Conservation (phyloP, 2,888 invertebrate species). For the Chrysopilus asiliformis region DNA sequence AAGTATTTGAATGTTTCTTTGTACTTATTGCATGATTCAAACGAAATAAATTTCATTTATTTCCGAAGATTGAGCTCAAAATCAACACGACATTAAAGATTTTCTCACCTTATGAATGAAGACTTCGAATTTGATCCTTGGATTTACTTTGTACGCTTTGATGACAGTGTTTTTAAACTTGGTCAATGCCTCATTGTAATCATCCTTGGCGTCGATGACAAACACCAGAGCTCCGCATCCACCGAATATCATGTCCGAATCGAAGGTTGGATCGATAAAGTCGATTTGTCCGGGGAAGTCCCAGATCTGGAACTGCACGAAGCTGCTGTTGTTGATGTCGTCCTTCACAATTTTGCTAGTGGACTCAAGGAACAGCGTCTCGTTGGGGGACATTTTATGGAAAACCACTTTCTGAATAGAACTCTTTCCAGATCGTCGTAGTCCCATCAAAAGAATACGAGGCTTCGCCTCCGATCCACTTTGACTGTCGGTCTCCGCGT, state of each 20-base stretch:
- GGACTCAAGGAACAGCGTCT: slow-evolving; percentile 94
- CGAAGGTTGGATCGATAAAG: slow-evolving; percentile 91
- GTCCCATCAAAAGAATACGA: slow-evolving; percentile 86
- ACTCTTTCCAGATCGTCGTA: slow-evolving; percentile 94
- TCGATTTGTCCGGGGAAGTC: slow-evolving; percentile 99
- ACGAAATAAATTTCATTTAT: no score
- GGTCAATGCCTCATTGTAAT: slow-evolving; percentile 89
- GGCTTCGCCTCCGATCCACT: slow-evolving; percentile 53
- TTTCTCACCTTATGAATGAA: slow-evolving; percentile 81
- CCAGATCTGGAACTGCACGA: slow-evolving; percentile 99
- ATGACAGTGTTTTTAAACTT: slow-evolving; percentile 88
- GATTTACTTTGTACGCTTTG: slow-evolving; percentile 91
- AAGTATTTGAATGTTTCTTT: no score
- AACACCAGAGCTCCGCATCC: slow-evolving; percentile 96
- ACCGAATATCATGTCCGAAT: slow-evolving; percentile 91
- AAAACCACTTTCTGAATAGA: slow-evolving; percentile 99
- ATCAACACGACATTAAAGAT: neutral
- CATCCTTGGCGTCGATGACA: slow-evolving; percentile 99
- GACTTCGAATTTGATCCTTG: slow-evolving; percentile 92
- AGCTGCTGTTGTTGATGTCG: slow-evolving; percentile 87
- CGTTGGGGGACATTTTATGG: slow-evolving; percentile 99
- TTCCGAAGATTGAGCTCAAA: no score
- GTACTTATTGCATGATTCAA: no score
- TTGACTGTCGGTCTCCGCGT: slow-evolving; percentile 57
- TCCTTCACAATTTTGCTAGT: slow-evolving; percentile 98